These are phyloP conservation scores for Anarrhichthys ocellatus DNA, from an alignment of 2,113 vertebrate genomes.

Conservation along the genomic window DNA sequence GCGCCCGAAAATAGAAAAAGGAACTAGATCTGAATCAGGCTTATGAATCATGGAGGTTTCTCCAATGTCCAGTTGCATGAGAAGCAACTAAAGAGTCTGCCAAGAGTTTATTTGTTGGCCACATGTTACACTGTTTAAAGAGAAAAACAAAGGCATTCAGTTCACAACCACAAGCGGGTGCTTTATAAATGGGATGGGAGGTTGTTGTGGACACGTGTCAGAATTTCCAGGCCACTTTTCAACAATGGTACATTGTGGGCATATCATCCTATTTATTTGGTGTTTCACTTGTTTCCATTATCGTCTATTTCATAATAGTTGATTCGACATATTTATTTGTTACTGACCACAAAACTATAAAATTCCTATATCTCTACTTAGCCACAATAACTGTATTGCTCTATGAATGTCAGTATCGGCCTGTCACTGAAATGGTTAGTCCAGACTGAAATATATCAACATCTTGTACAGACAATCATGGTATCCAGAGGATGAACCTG, in stretches of 20 bases:
- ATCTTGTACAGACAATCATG: neutral
- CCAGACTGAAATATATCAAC: too few species aligned
- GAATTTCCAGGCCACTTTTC: slow-evolving; percentile 48
- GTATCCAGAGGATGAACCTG: neutral
- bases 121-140: slow-evolving; percentile 44
- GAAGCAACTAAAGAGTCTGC: slow-evolving; percentile 34
- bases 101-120: slow-evolving; percentile 33
- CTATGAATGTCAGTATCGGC: neutral
- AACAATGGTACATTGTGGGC: slow-evolving; percentile 39
- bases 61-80: slow-evolving; percentile 21
- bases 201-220: slow-evolving; percentile 55
- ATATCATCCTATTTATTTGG: slow-evolving; percentile 27
- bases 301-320: neutral
- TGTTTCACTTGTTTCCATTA: slow-evolving; percentile 16
- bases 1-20: neutral
- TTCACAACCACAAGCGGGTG: slow-evolving; percentile 39
- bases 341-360: slow-evolving; percentile 6
- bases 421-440: neutral
- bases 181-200: slow-evolving; percentile 55
- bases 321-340: slow-evolving; percentile 31
- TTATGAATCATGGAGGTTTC: slow-evolving; percentile 8
- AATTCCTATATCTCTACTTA: neutral
- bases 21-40: slow-evolving; percentile 11
- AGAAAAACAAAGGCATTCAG: slow-evolving; percentile 57
- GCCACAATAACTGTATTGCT: too few species aligned